These are phyloP conservation scores for Toxonevra muliebris DNA, from an alignment of 2,888 invertebrate species.

Conservation along the genomic window DNA sequence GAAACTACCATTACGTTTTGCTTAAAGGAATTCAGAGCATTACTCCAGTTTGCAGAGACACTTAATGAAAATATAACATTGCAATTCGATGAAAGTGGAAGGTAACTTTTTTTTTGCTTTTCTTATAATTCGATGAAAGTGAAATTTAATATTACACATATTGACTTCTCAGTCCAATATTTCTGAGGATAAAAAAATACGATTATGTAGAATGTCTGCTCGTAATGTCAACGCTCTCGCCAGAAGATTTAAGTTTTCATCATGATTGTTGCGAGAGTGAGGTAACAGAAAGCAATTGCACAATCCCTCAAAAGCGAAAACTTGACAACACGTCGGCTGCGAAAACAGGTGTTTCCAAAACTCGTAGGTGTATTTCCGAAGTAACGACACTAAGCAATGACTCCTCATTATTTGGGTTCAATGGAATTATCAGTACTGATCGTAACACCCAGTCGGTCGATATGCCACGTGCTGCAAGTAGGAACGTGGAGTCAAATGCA, in stretches of 20 bases:
- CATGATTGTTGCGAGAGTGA: constrained; percentile 50
- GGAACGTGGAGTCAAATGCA: constrained; percentile 29
- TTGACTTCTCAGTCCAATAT: constrained; percentile 70
- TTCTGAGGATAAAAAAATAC: constrained; percentile 77
- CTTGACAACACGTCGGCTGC: constrained; percentile 35
- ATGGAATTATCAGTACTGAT: constrained; percentile 20
- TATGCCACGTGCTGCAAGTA: constrained; percentile 41
- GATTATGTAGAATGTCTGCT: constrained; percentile 81
- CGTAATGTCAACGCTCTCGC: constrained; percentile 74
- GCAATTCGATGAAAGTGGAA: constrained; percentile 81
- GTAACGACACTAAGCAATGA: constrained; percentile 45
- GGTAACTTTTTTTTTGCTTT: constrained; percentile 64
- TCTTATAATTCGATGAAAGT: too few species aligned
- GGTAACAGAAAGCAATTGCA: constrained; percentile 35
- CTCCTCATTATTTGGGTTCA: constrained; percentile 48
- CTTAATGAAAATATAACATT: constrained; percentile 74
- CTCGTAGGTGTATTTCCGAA: constrained; percentile 40
- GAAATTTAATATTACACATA: not conserved
- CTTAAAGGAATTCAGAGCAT: constrained; percentile 83
- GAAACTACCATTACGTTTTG: constrained; percentile 84
- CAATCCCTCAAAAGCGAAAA: constrained; percentile 44
- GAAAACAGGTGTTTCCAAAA: constrained; percentile 22
- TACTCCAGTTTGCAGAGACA: constrained; percentile 81
- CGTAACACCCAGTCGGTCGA: constrained; percentile 42
- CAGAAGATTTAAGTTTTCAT: constrained; percentile 59